Base-by-base conservation (phyloP, 2,797 vertebrate genomes). In the Acestrorhynchus altus region DNA sequence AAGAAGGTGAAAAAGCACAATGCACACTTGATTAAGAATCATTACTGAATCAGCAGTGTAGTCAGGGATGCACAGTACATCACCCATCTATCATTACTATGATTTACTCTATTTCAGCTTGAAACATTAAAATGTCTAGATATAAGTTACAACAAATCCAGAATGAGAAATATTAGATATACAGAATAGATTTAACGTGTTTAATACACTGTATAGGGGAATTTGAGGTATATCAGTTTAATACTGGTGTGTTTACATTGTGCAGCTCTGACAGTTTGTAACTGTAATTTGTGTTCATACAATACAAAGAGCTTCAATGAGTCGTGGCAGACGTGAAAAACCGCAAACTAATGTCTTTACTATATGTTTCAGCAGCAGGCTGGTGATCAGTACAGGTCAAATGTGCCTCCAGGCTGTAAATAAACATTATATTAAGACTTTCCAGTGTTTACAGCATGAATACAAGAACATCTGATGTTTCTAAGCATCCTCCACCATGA, bases 401-500 rank as follows among this genome's bases (percentile, higher is more conserved):
- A 42, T 64, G 61, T 64, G 35, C 35, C 22, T 22, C 35, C 60
- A 63, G 20, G 31, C 35, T 9, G 2, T 20, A 40, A 63, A 18
- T 63, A 64, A 64, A 64, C 20, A 42, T 22, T 44, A 64, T 42
- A 64, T 42, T 64, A 42, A 42, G 28, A 64, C 59, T 61, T 63
- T 63, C 59, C 31, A 64, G 61, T 42, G 39, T 10, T 10, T 42
- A 42, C 20, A 42, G 61, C 0, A 39, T 8, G 42, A 42, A 64
- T 64, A 64, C 2, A 42, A 64, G 28, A 61, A 40, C 57, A 31
- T 31, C 7, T 60, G 31, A 35, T 59, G 56, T 11, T 26, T 1
- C n/a, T 39, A 31, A 63, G 18, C 8, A n/a, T 64, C 39, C 9
- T 64, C 11, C n/a, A 40, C 40, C 35, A 22, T 13, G 3, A 12